Base-by-base conservation (phyloP, 1,140 invertebrate species). In the Lutraria rhynchaena region DNA sequence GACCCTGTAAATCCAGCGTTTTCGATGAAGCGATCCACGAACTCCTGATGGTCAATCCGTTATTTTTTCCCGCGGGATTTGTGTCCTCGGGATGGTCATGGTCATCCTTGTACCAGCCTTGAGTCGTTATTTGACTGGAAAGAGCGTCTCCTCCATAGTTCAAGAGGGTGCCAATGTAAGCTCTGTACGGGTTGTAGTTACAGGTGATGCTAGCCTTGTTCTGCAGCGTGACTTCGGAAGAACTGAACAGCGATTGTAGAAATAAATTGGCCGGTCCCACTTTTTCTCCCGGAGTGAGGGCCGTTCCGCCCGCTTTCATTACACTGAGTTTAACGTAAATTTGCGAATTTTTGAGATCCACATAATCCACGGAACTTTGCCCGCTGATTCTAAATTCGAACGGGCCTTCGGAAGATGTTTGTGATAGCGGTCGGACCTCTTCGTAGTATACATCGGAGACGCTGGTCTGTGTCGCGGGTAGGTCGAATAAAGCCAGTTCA, bases 361-460 rank as follows among this genome's bases (percentile, higher is more conserved):
- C 5, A 55, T 71, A 71, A 37, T 71, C 46, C 69, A 71, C 29
- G 4, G 69, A 71, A 29, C 31, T 51, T 55, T 71, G 51, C 1
- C 71, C 55, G 55, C 61, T 65, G 19, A 84, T 80, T 27, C 29
- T 46, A 61, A 84, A 81, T 53, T 80, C 69, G 7, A 75, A 73
- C 11, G 82, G 82, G 29, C 55, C 44, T 51, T 76, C 61, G 3
- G 35, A 41, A 9, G 69, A 53, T 3, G 75, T n/a, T 41, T 84
- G 76, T 0, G 69, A 81, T 11, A 73, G 51, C 27, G 76, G 58
- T 69, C 69, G 31, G 9, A 67, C 33, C 51, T 84, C 82, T 58
- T 69, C 49, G 57, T 58, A 80, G 37, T 69, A 81, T 0, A 84
- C 35, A 19, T 75, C 63, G 17, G 78, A 41, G 13, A 84, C 69